Conservation (phyloP, 2,113 vertebrate genomes). For the Garra rufa region DNA sequence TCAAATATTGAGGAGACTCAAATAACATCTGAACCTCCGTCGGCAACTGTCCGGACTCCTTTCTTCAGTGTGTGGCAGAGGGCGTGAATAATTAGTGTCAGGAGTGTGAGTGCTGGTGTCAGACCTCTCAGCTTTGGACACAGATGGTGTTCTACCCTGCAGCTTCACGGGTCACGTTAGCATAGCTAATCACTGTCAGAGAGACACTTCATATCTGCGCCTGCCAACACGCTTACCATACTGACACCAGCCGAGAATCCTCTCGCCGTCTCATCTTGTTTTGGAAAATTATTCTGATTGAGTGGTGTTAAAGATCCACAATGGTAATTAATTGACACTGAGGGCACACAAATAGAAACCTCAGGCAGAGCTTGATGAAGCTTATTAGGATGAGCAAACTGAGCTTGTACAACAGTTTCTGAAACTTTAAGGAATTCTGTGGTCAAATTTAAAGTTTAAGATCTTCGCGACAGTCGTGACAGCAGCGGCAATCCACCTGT, state of each 20-base stretch:
- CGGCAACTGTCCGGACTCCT: background rate
- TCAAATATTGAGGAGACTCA: background rate
- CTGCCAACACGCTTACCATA: background rate
- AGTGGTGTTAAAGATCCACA: background rate
- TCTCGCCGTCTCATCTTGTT: background rate
- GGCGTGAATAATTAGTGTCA: constrained; percentile 38
- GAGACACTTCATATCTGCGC: constrained; percentile 10
- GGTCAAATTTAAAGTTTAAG: background rate
- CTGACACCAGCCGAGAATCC: background rate
- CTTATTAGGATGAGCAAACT: background rate
- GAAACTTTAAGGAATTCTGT: background rate
- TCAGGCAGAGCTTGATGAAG: background rate
- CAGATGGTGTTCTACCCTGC: constrained; percentile 46
- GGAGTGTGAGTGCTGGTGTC: constrained; percentile 20
- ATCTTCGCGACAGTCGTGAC: no score
- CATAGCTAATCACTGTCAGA: constrained; percentile 44
- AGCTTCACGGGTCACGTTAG: constrained; percentile 36
- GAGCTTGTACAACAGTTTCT: background rate
- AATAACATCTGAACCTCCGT: background rate
- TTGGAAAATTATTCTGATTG: background rate
- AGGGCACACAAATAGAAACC: background rate
- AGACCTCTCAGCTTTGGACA: constrained; percentile 26
- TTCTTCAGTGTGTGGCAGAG: background rate
- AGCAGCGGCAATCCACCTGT: no score
- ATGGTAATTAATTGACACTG: constrained; percentile 14